Conservation (phyloP, 2,888 invertebrate genomes). For the Stegophylla sp. region DNA sequence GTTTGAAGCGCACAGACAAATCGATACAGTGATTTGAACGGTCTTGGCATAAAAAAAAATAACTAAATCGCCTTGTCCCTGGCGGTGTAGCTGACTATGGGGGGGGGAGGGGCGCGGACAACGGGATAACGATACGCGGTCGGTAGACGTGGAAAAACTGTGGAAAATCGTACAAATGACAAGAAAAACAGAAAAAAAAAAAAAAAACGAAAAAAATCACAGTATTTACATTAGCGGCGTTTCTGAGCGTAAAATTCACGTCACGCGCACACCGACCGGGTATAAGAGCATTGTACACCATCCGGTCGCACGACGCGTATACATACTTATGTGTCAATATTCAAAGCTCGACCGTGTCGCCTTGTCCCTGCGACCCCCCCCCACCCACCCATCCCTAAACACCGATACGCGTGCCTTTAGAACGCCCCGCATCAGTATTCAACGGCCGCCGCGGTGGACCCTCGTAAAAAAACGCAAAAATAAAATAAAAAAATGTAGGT, state of each 20-base stretch:
- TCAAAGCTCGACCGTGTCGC: conserved; percentile 49
- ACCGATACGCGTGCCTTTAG: neutral
- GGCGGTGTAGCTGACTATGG: too few relatives aligned
- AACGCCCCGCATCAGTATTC: conserved; percentile 49
- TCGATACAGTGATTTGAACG: too few relatives aligned
- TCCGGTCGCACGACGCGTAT: too few relatives aligned
- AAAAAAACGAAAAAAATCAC: conserved; percentile 22
- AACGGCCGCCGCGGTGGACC: conserved; percentile 24
- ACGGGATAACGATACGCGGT: too few relatives aligned
- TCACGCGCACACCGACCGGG: conserved; percentile 30
- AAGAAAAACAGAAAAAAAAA: too few relatives aligned
- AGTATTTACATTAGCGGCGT: conserved; percentile 34
- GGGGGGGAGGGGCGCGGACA: too few relatives aligned
- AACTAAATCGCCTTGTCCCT: too few relatives aligned
- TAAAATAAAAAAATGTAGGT: neutral
- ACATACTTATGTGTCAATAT: conserved; percentile 40
- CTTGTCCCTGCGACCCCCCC: too few relatives aligned
- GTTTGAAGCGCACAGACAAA: too few relatives aligned
- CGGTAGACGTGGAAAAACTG: too few relatives aligned
- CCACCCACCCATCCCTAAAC: conserved; percentile 5
- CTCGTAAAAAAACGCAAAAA: conserved; percentile 3
- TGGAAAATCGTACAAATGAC: too few relatives aligned
- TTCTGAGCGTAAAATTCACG: conserved; percentile 42
- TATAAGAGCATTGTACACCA: neutral
- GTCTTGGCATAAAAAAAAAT: too few relatives aligned